phyloP scores from a whole-genome alignment of 2,888 invertebrate genomes.

The Chrysomela aeneicollis region DNA sequence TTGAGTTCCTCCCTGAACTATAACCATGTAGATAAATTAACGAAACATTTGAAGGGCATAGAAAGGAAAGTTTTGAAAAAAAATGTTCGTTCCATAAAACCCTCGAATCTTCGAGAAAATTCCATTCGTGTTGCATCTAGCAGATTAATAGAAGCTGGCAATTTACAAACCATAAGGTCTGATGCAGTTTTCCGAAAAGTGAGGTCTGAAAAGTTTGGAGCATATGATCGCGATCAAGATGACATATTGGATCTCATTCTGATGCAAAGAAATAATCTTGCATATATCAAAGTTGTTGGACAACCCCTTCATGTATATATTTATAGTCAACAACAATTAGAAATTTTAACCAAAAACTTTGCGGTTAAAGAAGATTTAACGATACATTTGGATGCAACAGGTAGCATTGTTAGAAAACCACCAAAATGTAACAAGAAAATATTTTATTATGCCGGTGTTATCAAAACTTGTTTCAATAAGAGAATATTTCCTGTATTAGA shows the following conservation, averaged over 20 bases:
- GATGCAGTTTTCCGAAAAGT: neutral
- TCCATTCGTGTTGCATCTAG: neutral
- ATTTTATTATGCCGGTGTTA: slow-evolving; percentile 4
- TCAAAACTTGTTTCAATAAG: neutral
- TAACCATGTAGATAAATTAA: slow-evolving; percentile 9
- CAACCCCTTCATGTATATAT: slow-evolving; percentile 5
- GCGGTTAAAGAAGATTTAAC: no score
- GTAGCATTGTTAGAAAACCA: slow-evolving; percentile 2
- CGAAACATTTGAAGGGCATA: slow-evolving; percentile 9
- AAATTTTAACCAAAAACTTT: no score
- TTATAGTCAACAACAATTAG: neutral
- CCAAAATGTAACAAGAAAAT: neutral
- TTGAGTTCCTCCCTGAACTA: slow-evolving; percentile 21
- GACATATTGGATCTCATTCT: slow-evolving; percentile 16
- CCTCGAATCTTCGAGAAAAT: slow-evolving; percentile 1
- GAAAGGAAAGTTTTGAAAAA: slow-evolving; percentile 11
- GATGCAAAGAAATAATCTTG: slow-evolving; percentile 17
- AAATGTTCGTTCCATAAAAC: neutral
- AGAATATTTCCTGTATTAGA: no score
- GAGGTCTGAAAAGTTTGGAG: neutral
- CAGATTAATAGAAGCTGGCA: slow-evolving; percentile 17
- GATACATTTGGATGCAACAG: neutral
- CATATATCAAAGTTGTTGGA: slow-evolving; percentile 15
- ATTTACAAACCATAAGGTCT: slow-evolving; percentile 16
- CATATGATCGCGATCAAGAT: slow-evolving; percentile 15